Evolutionary conservation across 2,888 invertebrate species (phyloP), one percentile per base, ranked within the genome.

Genomic region (Scrobipalpa costella): DNA sequence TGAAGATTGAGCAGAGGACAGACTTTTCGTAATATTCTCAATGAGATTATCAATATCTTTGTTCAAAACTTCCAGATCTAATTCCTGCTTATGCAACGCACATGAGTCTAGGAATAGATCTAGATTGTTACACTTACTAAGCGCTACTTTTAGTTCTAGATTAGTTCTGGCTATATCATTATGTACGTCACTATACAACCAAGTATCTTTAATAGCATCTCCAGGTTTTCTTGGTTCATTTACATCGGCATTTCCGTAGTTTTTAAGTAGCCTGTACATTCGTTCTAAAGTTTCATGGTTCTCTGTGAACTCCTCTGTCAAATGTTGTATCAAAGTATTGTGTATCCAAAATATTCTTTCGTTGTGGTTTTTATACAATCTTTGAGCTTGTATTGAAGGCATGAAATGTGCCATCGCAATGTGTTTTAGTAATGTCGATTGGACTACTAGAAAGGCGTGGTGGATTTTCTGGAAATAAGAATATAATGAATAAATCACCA

Each of bases 101-200:
- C 90, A 91, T 0, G 86, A 86, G 69, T 92, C 92, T 66, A 92
- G 67, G 60, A 92, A 88, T 65, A 85, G 77, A 66, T 92, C 92
- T 8, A 92, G 68, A 62, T 81, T 77, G 6, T 83, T 88, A 19
- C 85, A 85, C 69, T 88, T 91, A 50, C 82, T 84, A 0, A 86
- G 52, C 0, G 86, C 85, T 21, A 87, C 60, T 78, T 87, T 88
- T 0, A 92, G 67, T 70, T 92, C 92, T 47, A 91, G 58, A 62
- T 83, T 83, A 0, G 83, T 77, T 60, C 83, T 80, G 0, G 88
- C 88, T 0, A 92, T 69, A 0, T 85, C 88, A 0, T 81, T 85
- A 27, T 92, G 92, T 0, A 92, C 81, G 3, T 92, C 92, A 0
- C 90, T 89, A 62, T 90, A 92, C 0, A 85, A 33, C 92, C 92